A percentile compares a stretch with the other conserved stretches of the same genome.
phyloP scores from a whole-genome alignment of 2,113 vertebrate genomes.

The Psittacara wagleri region DNA sequence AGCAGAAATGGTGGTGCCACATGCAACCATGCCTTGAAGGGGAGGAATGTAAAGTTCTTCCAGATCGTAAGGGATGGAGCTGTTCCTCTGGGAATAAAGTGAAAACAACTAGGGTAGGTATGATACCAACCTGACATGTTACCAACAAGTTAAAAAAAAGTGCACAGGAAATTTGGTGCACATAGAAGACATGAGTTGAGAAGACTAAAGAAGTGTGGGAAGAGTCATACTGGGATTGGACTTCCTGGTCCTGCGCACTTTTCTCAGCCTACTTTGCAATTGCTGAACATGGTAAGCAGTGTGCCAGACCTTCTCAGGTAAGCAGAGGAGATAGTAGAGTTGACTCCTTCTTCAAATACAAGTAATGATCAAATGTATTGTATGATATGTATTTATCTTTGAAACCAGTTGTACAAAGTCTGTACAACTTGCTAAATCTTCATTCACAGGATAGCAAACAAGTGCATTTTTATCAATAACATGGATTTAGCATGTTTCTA shows the following conservation, averaged over 20 bases:
- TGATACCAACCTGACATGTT: constrained; percentile 18
- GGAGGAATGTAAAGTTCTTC: constrained; percentile 97
- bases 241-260: neutral
- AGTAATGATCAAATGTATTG: neutral
- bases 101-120: constrained; percentile 95
- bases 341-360: neutral
- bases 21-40: constrained; percentile 98
- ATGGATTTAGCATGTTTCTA: neutral
- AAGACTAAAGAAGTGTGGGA: neutral
- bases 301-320: constrained; percentile 40
- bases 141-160: neutral
- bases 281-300: constrained; percentile 7
- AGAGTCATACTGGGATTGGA: neutral
- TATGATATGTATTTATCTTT: neutral
- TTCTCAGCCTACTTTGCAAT: neutral
- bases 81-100: constrained; percentile 97
- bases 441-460: neutral
- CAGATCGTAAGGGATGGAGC: constrained; percentile 97
- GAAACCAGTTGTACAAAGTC: neutral
- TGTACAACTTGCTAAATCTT: neutral
- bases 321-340: neutral
- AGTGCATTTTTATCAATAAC: neutral
- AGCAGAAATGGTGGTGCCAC: constrained; percentile 99
- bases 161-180: neutral
- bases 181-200: neutral